These are phyloP conservation scores for Euphydryas editha DNA, from an alignment of 2,888 invertebrate genomes.

Conservation along the genomic window DNA sequence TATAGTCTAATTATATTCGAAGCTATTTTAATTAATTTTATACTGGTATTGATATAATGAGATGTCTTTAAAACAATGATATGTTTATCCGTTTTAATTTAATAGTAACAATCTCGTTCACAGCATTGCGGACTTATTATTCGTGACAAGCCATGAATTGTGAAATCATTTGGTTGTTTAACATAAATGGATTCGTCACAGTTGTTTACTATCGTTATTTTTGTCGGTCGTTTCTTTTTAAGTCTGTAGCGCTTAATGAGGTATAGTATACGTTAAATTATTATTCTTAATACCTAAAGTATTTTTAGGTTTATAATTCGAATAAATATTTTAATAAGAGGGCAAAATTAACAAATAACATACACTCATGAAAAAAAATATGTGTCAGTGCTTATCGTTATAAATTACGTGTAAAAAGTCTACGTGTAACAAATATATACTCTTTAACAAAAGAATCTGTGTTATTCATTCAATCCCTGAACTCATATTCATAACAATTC, in stretches of 20 bases:
- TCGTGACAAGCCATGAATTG: slow-evolving; percentile 5
- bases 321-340: too few relatives aligned
- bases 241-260: neutral
- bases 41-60: neutral
- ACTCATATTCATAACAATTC: too few relatives aligned
- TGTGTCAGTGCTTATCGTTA: too few relatives aligned
- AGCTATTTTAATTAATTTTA: slow-evolving; percentile 2
- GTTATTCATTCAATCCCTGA: too few relatives aligned
- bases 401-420: too few relatives aligned
- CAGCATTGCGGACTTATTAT: slow-evolving; percentile 13
- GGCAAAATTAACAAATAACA: too few relatives aligned
- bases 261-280: neutral
- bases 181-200: slow-evolving; percentile 8
- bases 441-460: too few relatives aligned
- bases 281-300: neutral
- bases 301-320: too few relatives aligned
- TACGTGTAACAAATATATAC: too few relatives aligned
- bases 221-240: neutral
- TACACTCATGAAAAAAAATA: too few relatives aligned
- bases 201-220: neutral
- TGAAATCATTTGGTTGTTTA: slow-evolving; percentile 12
- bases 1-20: too few relatives aligned
- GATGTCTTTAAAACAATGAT: neutral
- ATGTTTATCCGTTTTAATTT: slow-evolving; percentile 11
- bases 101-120: slow-evolving; percentile 5